Percentiles rank a stretch among this genome's conserved stretches.
These are phyloP conservation scores for Raja brachyura DNA, from an alignment of 2,113 vertebrate species.

Conservation along the genomic window DNA sequence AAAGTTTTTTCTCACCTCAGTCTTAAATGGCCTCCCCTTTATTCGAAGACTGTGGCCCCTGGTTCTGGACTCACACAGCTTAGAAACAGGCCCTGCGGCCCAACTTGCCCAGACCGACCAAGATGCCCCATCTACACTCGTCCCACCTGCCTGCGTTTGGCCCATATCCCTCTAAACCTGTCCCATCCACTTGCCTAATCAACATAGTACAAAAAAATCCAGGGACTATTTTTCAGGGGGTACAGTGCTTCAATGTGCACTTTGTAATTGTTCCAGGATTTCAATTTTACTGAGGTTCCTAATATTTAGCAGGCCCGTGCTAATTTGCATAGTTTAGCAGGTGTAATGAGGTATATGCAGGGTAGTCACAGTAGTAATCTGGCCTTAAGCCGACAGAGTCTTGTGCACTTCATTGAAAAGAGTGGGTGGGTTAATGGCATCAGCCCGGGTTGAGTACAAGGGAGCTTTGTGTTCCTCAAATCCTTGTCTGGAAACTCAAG, in stretches of 20 bases:
- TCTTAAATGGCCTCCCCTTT: no score
- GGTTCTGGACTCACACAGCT: no score
- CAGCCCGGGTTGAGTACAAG: not conserved
- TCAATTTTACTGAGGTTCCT: not conserved
- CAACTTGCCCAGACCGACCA: no score
- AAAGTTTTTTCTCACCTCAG: no score
- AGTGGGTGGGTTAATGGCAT: not conserved
- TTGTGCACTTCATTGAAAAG: not conserved
- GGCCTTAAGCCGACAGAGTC: not conserved
- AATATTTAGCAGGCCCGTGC: not conserved
- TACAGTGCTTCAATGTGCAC: not conserved
- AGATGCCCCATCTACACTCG: no score
- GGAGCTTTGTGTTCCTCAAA: slow-evolving; percentile 24
- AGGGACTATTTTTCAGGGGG: not conserved
- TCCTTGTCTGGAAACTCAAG: not conserved
- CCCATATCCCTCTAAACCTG: no score
- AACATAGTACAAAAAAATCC: not conserved
- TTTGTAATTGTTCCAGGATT: not conserved
- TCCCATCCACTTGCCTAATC: no score
- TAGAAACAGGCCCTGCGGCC: no score
- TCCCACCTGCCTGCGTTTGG: no score
- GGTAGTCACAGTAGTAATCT: slow-evolving; percentile 7
- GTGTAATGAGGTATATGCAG: not conserved
- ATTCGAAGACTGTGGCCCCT: no score
- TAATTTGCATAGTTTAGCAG: slow-evolving; percentile 5